phyloP scores from a whole-genome alignment of 1,140 invertebrate species.

The Diploscapter pachys region DNA sequence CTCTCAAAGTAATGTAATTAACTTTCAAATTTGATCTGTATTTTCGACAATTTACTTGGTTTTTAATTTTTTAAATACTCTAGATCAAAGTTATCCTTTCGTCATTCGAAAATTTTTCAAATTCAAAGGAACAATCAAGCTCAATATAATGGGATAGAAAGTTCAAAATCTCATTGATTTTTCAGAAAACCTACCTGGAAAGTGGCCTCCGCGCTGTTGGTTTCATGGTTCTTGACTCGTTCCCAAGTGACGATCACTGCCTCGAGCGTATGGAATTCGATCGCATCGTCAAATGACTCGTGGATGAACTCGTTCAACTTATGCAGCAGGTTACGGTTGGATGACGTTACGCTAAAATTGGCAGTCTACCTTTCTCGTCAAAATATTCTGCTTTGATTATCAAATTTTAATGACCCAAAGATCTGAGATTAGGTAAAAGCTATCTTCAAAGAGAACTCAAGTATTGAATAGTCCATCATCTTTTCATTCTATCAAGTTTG shows the following conservation, averaged over 20 bases:
- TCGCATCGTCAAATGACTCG: conserved; percentile 18
- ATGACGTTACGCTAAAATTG: conserved; percentile 26
- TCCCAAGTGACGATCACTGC: conserved; percentile 34
- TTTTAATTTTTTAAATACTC: no score
- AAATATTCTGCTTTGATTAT: no score
- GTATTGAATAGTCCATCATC: no score
- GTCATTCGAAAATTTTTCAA: background rate
- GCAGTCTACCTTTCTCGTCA: no score
- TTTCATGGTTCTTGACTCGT: conserved; percentile 17
- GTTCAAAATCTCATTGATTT: background rate
- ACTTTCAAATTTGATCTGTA: no score
- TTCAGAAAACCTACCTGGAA: conserved; percentile 23
- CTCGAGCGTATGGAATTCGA: conserved; percentile 27
- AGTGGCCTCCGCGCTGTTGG: conserved; percentile 19
- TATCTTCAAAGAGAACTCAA: no score
- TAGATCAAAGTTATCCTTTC: background rate
- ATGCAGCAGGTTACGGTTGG: conserved; percentile 17
- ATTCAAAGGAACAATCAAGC: background rate
- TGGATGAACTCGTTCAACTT: conserved; percentile 20
- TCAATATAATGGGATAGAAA: background rate
- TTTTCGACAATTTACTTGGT: no score
- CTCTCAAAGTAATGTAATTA: no score
- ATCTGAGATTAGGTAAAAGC: no score
- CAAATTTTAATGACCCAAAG: no score
- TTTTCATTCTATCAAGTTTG: background rate